Evolutionary conservation across 2,888 invertebrate species (phyloP).

Genomic region (Chironomus tentans): DNA sequence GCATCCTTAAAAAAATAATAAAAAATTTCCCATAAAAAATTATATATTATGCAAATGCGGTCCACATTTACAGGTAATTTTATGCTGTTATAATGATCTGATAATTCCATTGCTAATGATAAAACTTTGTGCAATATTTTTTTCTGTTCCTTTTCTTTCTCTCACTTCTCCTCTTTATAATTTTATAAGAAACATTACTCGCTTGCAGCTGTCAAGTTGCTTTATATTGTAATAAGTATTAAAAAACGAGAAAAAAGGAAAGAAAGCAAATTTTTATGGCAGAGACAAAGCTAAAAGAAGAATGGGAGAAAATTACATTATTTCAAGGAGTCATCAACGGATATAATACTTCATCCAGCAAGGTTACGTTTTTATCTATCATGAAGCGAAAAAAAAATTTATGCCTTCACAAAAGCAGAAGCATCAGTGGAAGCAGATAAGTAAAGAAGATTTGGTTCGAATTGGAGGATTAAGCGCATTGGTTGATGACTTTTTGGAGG

Average conservation of each 20-base stretch:
- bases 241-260: background rate
- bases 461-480: too few relatives aligned
- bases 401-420: background rate
- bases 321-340: slow-evolving; percentile 11
- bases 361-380: slow-evolving; percentile 14
- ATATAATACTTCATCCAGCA: slow-evolving; percentile 6
- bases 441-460: background rate
- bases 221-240: background rate
- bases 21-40: slow-evolving; percentile 13
- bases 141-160: background rate
- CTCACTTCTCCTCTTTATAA: background rate
- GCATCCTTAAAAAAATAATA: slow-evolving; percentile 6
- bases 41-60: slow-evolving; percentile 11
- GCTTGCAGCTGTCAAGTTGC: slow-evolving; percentile 22
- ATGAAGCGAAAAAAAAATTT: slow-evolving; percentile 17
- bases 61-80: slow-evolving; percentile 27
- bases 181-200: background rate
- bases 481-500: too few relatives aligned
- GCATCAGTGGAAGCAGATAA: background rate
- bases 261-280: slow-evolving; percentile 8
- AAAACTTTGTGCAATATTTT: slow-evolving; percentile 26
- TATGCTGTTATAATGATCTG: slow-evolving; percentile 24
- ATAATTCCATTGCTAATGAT: slow-evolving; percentile 27
- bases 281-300: background rate
- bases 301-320: background rate